Evolutionary conservation across 2,888 invertebrate genomes (phyloP), one percentile per base, ranked within the genome.

Genomic region (Ceratothoa steindachneri): DNA sequence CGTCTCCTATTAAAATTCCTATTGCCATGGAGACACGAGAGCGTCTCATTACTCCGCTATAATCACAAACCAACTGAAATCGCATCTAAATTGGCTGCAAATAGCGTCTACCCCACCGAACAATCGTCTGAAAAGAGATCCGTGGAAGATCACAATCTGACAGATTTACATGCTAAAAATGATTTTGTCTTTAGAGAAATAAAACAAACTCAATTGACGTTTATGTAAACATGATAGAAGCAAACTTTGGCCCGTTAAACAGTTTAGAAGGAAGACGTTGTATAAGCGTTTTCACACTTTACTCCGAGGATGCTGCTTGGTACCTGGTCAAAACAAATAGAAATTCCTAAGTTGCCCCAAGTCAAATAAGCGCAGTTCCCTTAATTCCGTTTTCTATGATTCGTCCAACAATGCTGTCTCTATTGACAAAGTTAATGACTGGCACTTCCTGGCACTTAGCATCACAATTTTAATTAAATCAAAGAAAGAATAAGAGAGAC

Each of bases 371-470:
- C 7, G 19, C 55, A 55, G 19, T 55, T 55, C 55, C 15, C 12
- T 55, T 55, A 55, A 55, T 55, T 55, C 55, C 55, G 55, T 55
- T 55, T 55, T 55, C 55, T 55, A 55, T 55, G 55, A 55, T 19
- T 55, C 55, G 55, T 60, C 24, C 60, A 60, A 60, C 60, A 60
- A 60, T 60, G 55, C 60, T 24, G 60, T 2, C 60, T 60, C 60
- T 2, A 60, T 60, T 60, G 60, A 60, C 60, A 60, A 60, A 60
- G 60, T 60, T 60, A 60, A 60, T 60, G 60, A 60, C 60, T 24
- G 60, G 22, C 60, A 60, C 60, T n/a, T n/a, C n/a, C n/a, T n/a
- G n/a, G n/a, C n/a, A n/a, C 19, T 60, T 60, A 22, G 22, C 22
- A 60, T n/a, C 60, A 60, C 22, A 24, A n/a, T 60, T 60, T 60